phyloP scores from a whole-genome alignment of 2,797 vertebrate genomes.

The Avahi laniger region DNA sequence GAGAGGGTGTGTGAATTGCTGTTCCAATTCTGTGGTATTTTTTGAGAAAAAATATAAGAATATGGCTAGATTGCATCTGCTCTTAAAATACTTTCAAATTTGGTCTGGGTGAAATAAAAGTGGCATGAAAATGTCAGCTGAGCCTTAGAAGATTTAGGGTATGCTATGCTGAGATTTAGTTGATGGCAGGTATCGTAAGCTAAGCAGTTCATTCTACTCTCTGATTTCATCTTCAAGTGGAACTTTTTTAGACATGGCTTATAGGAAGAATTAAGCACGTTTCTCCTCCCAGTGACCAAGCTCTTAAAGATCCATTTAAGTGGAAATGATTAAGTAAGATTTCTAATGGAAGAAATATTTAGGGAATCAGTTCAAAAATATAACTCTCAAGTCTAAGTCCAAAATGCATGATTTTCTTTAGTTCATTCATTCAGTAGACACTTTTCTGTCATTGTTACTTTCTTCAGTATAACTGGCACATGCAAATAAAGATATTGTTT shows the following conservation, averaged over 20 bases:
- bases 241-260: slow-evolving; percentile 60
- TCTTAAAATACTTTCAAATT: slow-evolving; percentile 62
- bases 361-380: neutral
- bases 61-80: slow-evolving; percentile 59
- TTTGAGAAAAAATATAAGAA: slow-evolving; percentile 47
- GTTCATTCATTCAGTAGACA: neutral
- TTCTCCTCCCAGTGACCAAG: neutral
- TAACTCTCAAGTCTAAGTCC: neutral
- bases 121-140: slow-evolving; percentile 67
- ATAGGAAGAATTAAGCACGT: neutral
- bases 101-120: slow-evolving; percentile 56
- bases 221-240: slow-evolving; percentile 60
- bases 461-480: neutral
- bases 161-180: slow-evolving; percentile 71
- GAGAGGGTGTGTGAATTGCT: slow-evolving; percentile 49
- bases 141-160: slow-evolving; percentile 69
- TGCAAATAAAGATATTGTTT: neutral
- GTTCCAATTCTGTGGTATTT: slow-evolving; percentile 31
- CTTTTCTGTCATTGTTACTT: neutral
- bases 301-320: neutral
- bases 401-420: neutral
- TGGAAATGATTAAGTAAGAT: neutral
- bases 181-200: slow-evolving; percentile 60
- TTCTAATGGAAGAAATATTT: neutral
- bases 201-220: slow-evolving; percentile 67